Base-by-base conservation (phyloP, 2,113 vertebrate genomes). In the Ceyx melanurus region DNA sequence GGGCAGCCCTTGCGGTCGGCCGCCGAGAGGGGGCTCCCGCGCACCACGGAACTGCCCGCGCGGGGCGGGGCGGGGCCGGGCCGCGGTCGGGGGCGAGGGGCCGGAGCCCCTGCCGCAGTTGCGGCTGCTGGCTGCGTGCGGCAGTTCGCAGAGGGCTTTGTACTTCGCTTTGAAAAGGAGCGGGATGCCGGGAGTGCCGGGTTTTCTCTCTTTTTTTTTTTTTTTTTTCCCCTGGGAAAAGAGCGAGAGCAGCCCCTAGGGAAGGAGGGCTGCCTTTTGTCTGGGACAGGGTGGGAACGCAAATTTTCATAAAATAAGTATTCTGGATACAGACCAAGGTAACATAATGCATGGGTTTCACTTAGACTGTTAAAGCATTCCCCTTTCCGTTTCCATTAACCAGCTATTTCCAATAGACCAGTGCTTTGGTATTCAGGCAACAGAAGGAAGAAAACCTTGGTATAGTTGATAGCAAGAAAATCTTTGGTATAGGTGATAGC, bases 11-110 rank as follows among this genome's bases (percentile, higher is more conserved):
- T 88, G 78, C 83, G 1, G 13, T 1, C 53, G 4, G 66, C 21
- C 6, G 97, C 98, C 99, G 97, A 99, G 97, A 99, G 99, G 98
- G 98, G 99, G 98, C 99, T 98, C 98, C 98, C 98, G 98, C 98
- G 98, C 97, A 98, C 98, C 97, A 98, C 97, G 97, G 94, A 99
- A 97, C 90, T 87, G 58, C 23, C 48, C 31, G n/a, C 42, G 11
- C 23, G 25, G 48, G 18, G 15, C 15, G 50, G n/a, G 58, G 58
- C 28, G 60, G 42, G 35, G 5, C 10, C 3, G n/a, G 21, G 57
- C 26, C 37, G 6, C 9, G 46, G 56, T 15, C 22, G 60, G 60
- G 43, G 65, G 25, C 7, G 31, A 20, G 45, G n/a, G n/a, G 23
- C 20, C 9, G 33, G 5, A 4, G 45, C 17, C 40, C 57, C 57